Base-by-base conservation (phyloP, 2,888 invertebrate species). In the Dryococelus australis region DNA sequence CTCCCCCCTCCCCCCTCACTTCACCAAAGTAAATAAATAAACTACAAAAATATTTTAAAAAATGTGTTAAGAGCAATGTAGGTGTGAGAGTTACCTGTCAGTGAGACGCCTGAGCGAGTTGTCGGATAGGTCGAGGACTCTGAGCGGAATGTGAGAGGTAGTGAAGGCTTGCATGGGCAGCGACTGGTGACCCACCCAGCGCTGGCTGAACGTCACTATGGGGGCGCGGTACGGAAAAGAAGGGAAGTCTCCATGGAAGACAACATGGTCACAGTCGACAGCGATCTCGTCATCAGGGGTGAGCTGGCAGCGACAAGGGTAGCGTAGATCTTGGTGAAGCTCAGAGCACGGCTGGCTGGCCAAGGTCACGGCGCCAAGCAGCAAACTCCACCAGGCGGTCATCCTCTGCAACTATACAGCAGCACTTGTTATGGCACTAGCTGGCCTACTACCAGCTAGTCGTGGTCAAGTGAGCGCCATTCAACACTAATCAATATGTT, bases 201-300 rank as follows among this genome's bases (percentile, higher is more conserved):
- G 94, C 92, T 98, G 98, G 88, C 96, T 95, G 92, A 97, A 97
- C 13, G 96, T 94, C 53, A 96, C 95, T 88, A 98, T 95, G 4
- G 97, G 97, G 43, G 97, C 97, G 84, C 96, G 96, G 91, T 95
- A 95, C 0, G 98, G 96, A 90, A 96, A 92, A 16, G 95, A 93
- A 0, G 97, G 95, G 89, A 96, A 95, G 91, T 98, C 97, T 9
- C 95, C 95, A 43, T 95, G 94, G 91, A 98, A 97, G 47, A 97
- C 96, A 43, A 97, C 95, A 13, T 95, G 93, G 93, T 98, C 97
- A 92, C 98, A 98, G 92, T 98, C 95, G 94, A 97, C 95, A 90
- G 95, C 93, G 89, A 97, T 95, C 87, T 94, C 92, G 93, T 94
- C 94, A 84, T 93, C 92, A 43, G 94, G 93, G 26, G 93, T 93